These are phyloP conservation scores for Bubo scandiacus DNA, from an alignment of 2,113 vertebrate species.

Conservation along the genomic window DNA sequence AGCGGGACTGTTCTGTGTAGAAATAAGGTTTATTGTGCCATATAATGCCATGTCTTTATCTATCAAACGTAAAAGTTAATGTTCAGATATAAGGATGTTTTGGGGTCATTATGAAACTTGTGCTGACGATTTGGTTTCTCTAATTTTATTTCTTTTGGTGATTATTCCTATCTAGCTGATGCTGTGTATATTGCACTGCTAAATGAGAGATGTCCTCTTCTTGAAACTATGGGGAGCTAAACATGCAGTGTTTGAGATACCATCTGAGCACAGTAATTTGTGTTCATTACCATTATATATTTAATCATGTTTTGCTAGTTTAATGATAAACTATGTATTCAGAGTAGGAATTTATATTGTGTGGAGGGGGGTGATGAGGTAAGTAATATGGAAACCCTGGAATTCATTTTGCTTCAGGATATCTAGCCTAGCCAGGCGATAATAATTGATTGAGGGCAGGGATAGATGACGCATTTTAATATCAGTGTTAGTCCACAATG, in stretches of 20 bases:
- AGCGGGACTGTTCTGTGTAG: background rate
- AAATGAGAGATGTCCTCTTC: background rate
- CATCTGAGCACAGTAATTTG: background rate
- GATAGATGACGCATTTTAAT: conserved; percentile 10
- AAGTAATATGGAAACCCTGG: background rate
- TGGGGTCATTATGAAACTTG: background rate
- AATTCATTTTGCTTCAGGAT: background rate
- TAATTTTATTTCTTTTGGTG: background rate
- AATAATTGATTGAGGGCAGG: background rate
- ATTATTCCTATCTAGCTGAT: background rate
- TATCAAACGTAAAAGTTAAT: background rate
- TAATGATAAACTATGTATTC: background rate
- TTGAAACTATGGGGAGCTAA: background rate
- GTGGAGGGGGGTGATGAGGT: background rate
- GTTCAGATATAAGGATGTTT: background rate
- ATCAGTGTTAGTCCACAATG: background rate
- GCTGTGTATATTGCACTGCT: background rate
- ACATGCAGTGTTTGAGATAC: background rate
- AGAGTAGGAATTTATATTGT: background rate
- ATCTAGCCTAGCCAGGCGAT: background rate
- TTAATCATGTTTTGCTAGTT: background rate
- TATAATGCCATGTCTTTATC: background rate
- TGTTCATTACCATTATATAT: background rate
- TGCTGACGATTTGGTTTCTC: background rate
- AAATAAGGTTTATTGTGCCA: background rate